Base-by-base conservation (phyloP, 2,797 vertebrate genomes). In the Hemibagrus guttatus region DNA sequence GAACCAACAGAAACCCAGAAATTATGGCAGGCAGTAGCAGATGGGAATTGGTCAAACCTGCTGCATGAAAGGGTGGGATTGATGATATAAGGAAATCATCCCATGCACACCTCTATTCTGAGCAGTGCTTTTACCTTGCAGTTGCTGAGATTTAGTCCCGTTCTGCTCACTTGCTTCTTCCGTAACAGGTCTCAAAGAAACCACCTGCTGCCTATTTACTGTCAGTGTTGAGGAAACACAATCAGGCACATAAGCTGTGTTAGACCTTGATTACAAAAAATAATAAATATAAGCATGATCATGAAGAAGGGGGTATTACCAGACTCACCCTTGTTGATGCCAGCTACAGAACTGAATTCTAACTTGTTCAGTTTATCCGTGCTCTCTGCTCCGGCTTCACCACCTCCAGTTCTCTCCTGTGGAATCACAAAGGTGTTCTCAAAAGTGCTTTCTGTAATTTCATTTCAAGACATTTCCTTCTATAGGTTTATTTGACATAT, bases 91-190 rank as follows among this genome's bases (percentile, higher is more conserved):
- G 26, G 12, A 39, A 59, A 35, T 6, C 28, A 56, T 78, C 28
- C 17, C 16, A 31, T 31, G 52, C 58, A 81, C 39, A 81, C 23
- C 21, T 72, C 39, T 6, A 74, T 42, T 42, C 21, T 71, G 28
- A 68, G 63, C 31, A 61, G n/a, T 49, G 75, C 31, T 16, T 68
- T 87, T 90, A 93, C 92, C 93, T 88, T 87, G 58, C 14, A 87
- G 89, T 6, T 56, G 63, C 9, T 69, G 28, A 83, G 28, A 69
- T 83, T 69, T 71, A n/a, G 88, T 86, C 78, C 89, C 56, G 83
- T 82, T 81, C 81, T 75, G 61, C 56, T 90, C 86, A 16, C 68
- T 6, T 6, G 26, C 14, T 13, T 90, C 84, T 46, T 46, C 71
- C 28, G 69, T 83, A 31, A 54, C 23, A 49, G 14, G 28, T 17